Conservation (phyloP, 2,113 vertebrate genomes). For the rat (Rattus norvegicus) region DNA sequence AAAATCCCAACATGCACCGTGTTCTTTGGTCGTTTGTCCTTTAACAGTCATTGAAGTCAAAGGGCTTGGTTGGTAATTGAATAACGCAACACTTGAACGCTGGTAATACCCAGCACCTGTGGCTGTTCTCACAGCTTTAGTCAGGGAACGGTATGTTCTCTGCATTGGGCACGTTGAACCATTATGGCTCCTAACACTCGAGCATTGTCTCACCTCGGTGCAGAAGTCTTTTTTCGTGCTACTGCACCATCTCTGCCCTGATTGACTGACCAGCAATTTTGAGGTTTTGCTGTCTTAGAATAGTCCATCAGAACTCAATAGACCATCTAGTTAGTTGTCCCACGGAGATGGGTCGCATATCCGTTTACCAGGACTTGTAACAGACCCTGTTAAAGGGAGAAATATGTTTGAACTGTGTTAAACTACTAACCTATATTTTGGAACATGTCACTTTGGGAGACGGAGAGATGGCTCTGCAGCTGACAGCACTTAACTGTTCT, state of each 20-base stretch:
- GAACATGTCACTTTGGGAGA: neutral
- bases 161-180: neutral
- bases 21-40: too few relatives aligned
- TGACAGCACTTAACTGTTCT: neutral
- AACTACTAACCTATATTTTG: neutral
- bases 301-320: neutral
- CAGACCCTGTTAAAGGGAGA: neutral
- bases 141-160: neutral
- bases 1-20: neutral
- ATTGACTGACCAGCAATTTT: neutral
- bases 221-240: neutral
- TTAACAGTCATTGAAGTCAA: neutral
- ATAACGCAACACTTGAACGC: too few relatives aligned
- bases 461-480: neutral
- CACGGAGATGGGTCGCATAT: neutral
- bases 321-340: neutral
- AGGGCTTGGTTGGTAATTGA: neutral
- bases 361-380: neutral
- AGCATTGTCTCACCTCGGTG: neutral
- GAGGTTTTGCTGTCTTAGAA: neutral
- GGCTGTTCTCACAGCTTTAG: neutral
- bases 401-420: neutral
- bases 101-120: neutral
- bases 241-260: neutral
- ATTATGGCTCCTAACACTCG: neutral